Evolutionary conservation across 2,113 vertebrate genomes (phyloP), one percentile per base, ranked within the genome.

Genomic region (Naja naja): DNA sequence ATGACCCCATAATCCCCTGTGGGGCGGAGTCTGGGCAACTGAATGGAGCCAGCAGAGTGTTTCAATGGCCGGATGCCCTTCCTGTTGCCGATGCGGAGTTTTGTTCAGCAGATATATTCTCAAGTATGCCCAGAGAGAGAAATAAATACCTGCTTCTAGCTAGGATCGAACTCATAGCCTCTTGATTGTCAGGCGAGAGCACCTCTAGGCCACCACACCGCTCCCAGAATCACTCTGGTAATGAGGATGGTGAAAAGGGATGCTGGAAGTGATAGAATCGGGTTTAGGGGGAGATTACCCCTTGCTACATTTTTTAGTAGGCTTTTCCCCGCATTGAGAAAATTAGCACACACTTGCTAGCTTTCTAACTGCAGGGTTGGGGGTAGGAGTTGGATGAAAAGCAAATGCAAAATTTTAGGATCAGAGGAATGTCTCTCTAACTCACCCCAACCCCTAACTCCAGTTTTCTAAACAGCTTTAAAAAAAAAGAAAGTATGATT

Each of bases 171-270:
- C 56, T 58, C 23, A 58, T 8, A 58, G 56, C 56, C 56, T 27
- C 23, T 23, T 25, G 23, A 0, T 23, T 56, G 55, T 7, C 22
- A 56, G 55, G 55, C 6, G 6, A 56, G 55, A 56, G 0, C 55
- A 56, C 22, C 22, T 56, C 22, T 56, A 23, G 55, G 22, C 6
- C 55, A 56, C 20, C 20, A 6, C 53, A 54, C 55, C 55, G 11
- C 49, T 52, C 49, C 47, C 47, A 49, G 47, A 49, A 49, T 49
- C 47, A 49, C 47, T 49, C 47, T 49, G 11, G 49, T 52, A 52
- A 12, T 52, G 53, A n/a, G 34, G 5, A 47, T 11, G 16, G 30
- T 11, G 0, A 0, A 43, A 0, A 0, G 3, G 52, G 34, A 23
- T 4, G 86, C 7, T 3, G 0, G 4, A 1, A 34, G 23, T 18